Evolutionary conservation across 2,797 vertebrate genomes (phyloP).

Genomic region (Eurystomus glaucurus): DNA sequence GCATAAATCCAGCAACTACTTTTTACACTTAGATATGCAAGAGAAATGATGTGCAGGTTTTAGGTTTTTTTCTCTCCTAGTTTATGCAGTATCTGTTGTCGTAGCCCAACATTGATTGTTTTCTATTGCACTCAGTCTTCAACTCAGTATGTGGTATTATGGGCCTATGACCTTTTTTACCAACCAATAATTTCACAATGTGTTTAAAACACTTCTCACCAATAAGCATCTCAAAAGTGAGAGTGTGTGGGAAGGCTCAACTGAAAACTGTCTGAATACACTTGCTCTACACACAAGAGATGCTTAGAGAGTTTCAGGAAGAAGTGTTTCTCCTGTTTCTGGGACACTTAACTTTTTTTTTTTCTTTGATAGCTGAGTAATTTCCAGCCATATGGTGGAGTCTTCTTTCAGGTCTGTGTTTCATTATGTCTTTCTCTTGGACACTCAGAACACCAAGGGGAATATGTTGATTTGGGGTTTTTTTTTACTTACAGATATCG

Average conservation of each 20-base stretch:
- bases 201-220: neutral
- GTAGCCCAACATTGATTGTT: neutral
- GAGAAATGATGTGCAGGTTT: neutral
- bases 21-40: neutral
- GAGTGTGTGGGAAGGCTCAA: neutral
- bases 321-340: neutral
- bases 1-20: neutral
- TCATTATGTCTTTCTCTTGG: neutral
- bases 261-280: neutral
- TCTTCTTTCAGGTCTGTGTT: neutral
- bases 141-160: neutral
- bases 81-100: neutral
- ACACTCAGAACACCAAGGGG: neutral
- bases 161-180: neutral
- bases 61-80: neutral
- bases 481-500: neutral
- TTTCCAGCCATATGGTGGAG: neutral
- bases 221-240: neutral
- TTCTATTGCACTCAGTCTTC: neutral
- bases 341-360: neutral
- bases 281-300: neutral
- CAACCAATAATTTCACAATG: neutral
- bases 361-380: neutral
- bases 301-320: neutral
- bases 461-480: neutral